A percentile compares a stretch with the other conserved stretches of the same genome.
phyloP scores from a whole-genome alignment of 2,888 invertebrate species.

The Orthosia gothica region DNA sequence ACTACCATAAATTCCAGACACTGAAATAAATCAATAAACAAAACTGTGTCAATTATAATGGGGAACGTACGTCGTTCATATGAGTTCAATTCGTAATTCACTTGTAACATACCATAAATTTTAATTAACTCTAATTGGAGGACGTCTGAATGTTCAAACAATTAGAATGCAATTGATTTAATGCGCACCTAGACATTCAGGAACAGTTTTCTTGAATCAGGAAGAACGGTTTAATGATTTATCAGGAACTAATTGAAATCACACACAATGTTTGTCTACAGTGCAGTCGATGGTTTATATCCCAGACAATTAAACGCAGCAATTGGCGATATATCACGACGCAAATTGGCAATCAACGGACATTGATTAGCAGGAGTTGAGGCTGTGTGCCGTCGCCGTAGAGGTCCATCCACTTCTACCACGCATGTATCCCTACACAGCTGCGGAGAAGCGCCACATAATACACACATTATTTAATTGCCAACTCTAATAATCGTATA shows the following conservation, averaged over 20 bases:
- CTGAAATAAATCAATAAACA: conserved; percentile 84
- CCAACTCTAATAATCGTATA: conserved; percentile 84
- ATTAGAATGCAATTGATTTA: conserved; percentile 62
- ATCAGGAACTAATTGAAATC: conserved; percentile 42
- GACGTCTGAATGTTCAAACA: conserved; percentile 69
- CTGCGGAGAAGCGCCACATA: conserved; percentile 74
- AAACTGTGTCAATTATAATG: conserved; percentile 81
- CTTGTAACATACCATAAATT: conserved; percentile 83
- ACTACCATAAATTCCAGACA: conserved; percentile 73
- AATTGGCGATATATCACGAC: conserved; percentile 81
- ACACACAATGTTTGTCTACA: conserved; percentile 48
- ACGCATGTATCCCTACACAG: conserved; percentile 50
- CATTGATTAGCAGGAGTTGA: conserved; percentile 80
- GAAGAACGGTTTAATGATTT: conserved; percentile 22
- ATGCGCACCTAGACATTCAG: conserved; percentile 36
- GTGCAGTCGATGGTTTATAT: conserved; percentile 39
- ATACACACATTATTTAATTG: conserved; percentile 80
- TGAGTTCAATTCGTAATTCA: conserved; percentile 78
- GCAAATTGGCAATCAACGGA: conserved; percentile 86
- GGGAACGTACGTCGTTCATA: conserved; percentile 74
- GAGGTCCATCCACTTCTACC: conserved; percentile 56
- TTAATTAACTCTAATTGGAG: conserved; percentile 82
- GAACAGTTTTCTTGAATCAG: conserved; percentile 22
- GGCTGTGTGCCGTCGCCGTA: conserved; percentile 67
- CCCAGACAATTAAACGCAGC: conserved; percentile 76